These are phyloP conservation scores for Silurus meridionalis DNA, from an alignment of 2,113 vertebrate species.

Conservation along the genomic window DNA sequence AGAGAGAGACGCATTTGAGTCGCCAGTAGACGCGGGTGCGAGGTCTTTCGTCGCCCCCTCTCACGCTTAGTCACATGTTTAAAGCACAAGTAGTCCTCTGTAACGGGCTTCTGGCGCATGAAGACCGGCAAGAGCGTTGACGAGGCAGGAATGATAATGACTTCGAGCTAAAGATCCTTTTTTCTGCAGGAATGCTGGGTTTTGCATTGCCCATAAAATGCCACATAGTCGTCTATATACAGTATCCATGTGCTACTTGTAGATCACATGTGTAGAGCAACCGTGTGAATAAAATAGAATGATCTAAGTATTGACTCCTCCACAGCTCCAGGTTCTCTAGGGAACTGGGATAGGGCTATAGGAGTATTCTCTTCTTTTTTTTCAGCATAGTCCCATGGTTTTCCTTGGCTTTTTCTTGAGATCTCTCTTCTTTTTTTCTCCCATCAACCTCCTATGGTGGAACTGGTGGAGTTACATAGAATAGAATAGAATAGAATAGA, in stretches of 20 bases:
- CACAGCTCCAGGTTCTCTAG: not conserved
- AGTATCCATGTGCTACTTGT: not conserved
- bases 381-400: no score
- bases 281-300: not conserved
- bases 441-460: no score
- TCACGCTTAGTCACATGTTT: slow-evolving; percentile 73
- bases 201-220: not conserved
- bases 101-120: slow-evolving; percentile 64
- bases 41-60: slow-evolving; percentile 54
- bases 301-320: not conserved
- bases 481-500: no score
- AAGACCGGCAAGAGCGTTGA: slow-evolving; percentile 36
- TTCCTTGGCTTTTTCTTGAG: no score
- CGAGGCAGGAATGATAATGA: slow-evolving; percentile 46
- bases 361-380: no score
- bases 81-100: slow-evolving; percentile 75
- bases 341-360: not conserved
- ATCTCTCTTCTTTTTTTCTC: no score
- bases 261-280: not conserved
- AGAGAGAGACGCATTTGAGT: slow-evolving; percentile 27
- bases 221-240: not conserved
- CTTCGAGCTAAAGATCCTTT: slow-evolving; percentile 21
- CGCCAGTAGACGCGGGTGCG: slow-evolving; percentile 53
- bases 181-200: not conserved
- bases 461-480: no score